Base-by-base conservation (phyloP, 1,140 invertebrate species). In the Yoshiicerus persimilis region DNA sequence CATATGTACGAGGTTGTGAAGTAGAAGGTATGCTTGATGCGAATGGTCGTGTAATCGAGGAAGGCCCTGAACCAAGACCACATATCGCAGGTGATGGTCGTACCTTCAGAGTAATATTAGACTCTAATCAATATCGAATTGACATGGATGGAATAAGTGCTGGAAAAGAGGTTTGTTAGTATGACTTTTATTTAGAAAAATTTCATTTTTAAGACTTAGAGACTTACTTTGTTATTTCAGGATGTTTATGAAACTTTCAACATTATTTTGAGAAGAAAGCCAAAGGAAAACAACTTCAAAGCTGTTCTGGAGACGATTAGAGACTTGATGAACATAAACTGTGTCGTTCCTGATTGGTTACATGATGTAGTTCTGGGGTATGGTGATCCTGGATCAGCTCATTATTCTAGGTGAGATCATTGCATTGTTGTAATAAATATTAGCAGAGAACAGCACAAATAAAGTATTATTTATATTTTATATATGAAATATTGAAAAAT, bases 261-360 rank as follows among this genome's bases (percentile, higher is more conserved):
- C 92, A 96, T 99, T 36, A 95, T 99, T 77, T 97, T 99, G 95
- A 94, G 99, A 80, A 94, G 99, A 34, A 99, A 99, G 93, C 98
- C 99, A 0, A 99, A 99, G 92, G 98, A 99, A 92, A 99, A 99
- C 92, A 99, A 99, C 93, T 99, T 99, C 92, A 98, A 99, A 93
- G 99, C 99, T 0, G 99, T 99, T 10, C 92, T 99, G 88, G 98
- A 99, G 93, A 99, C 99, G 0, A 99, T 99, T 89, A 93, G 99
- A 5, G 97, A 99, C 93, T 94, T 99, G 77, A 99, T 99, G 98
- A 99, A 99, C 92, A 99, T 98, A 0, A 97, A 99, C 92, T 99
- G 98, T 93, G 98, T 99, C 23, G 99, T 99, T 1, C 99, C 99
- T 0, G 96, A 99, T 91, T 99, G 99, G 99, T 93, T 99, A 6